Evolutionary conservation across 2,888 invertebrate genomes (phyloP), one percentile per base, ranked within the genome.

Genomic region (Sminthurides aquaticus): DNA sequence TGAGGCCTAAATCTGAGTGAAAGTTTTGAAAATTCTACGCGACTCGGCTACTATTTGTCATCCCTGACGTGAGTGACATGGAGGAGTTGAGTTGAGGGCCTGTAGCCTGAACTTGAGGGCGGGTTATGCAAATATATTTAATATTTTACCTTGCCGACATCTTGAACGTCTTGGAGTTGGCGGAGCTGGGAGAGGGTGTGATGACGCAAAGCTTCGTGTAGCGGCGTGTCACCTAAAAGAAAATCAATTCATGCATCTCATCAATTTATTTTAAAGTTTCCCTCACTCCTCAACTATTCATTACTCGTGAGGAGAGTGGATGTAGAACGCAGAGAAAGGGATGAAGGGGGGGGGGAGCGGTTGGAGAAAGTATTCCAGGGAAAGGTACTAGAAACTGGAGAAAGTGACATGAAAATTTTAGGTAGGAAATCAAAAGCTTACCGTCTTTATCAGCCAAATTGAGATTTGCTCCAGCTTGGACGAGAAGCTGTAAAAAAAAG

Each of bases 361-460:
- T n/a, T n/a, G n/a, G n/a, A n/a, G n/a, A n/a, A n/a, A n/a, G n/a
- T n/a, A n/a, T n/a, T n/a, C n/a, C n/a, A n/a, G n/a, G n/a, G n/a
- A n/a, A n/a, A n/a, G n/a, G n/a, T n/a, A n/a, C n/a, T n/a, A n/a
- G n/a, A n/a, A n/a, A n/a, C n/a, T n/a, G n/a, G n/a, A n/a, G n/a
- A n/a, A n/a, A n/a, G n/a, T n/a, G n/a, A n/a, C n/a, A n/a, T n/a
- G n/a, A n/a, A n/a, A n/a, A n/a, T n/a, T n/a, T n/a, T n/a, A n/a
- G n/a, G n/a, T n/a, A n/a, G n/a, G n/a, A n/a, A n/a, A n/a, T n/a
- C n/a, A n/a, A n/a, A 0, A 91, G 91, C 80, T 97, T 96, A 2
- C 97, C 97, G 77, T 97, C 97, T 82, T 97, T 97, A 80, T 98
- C 97, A 57, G 93, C 90, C 70, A 96, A 89, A 80, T 97, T 96